Evolutionary conservation across 2,113 vertebrate species (phyloP).

Genomic region (Gulo gulo): DNA sequence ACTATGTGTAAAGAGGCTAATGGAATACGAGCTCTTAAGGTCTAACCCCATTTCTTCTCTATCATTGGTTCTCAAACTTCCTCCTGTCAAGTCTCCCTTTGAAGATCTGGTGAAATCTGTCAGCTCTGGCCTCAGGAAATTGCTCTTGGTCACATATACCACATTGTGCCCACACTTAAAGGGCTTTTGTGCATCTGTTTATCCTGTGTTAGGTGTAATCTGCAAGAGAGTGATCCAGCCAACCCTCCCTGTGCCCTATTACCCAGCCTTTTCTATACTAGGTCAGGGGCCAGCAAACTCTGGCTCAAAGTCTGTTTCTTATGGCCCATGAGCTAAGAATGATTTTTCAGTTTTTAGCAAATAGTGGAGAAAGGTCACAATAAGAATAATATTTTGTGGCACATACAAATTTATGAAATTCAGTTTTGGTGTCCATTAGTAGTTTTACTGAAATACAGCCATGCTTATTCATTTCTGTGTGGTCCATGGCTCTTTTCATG

Average conservation of each 20-base stretch:
- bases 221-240: neutral
- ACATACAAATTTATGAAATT: neutral
- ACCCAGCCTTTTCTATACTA: neutral
- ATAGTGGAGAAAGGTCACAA: neutral
- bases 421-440: neutral
- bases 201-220: neutral
- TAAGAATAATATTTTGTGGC: neutral
- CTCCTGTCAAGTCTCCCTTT: neutral
- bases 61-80: neutral
- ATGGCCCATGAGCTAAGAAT: neutral
- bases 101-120: neutral
- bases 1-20: neutral
- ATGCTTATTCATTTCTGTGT: neutral
- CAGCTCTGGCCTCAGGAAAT: neutral
- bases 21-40: neutral
- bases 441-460: neutral
- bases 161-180: neutral
- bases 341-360: neutral
- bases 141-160: neutral
- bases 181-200: neutral
- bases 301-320: neutral
- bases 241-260: neutral
- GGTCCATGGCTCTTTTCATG: neutral
- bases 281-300: neutral
- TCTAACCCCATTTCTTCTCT: neutral